Evolutionary conservation across 2,797 vertebrate genomes (phyloP).

Genomic region (Xiphophorus birchmanni): DNA sequence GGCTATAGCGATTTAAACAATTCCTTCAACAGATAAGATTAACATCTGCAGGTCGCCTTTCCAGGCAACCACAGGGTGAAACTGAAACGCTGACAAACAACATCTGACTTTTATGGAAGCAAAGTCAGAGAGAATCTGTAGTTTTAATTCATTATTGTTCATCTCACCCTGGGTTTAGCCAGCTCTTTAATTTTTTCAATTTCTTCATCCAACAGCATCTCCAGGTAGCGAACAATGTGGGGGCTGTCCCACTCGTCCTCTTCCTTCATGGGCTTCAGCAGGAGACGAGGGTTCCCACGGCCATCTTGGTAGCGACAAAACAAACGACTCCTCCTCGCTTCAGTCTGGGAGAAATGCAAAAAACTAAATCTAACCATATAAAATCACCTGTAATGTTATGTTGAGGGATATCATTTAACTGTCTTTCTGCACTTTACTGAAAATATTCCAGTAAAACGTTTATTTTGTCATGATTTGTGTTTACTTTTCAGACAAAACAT

Average conservation of each 20-base stretch:
- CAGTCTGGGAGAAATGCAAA: slow-evolving; percentile 75
- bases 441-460: not conserved
- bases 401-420: not conserved
- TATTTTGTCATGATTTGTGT: not conserved
- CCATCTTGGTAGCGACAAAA: slow-evolving; percentile 92
- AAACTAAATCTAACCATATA: not conserved
- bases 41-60: not conserved
- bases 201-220: slow-evolving; percentile 88
- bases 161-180: slow-evolving; percentile 91
- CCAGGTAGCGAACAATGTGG: slow-evolving; percentile 91
- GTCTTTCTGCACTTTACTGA: not conserved
- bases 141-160: not conserved
- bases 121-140: not conserved
- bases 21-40: not conserved
- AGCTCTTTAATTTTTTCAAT: slow-evolving; percentile 92
- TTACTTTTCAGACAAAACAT: not conserved
- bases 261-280: slow-evolving; percentile 90
- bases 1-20: not conserved
- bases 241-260: slow-evolving; percentile 99
- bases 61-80: not conserved
- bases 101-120: not conserved
- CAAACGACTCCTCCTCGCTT: slow-evolving; percentile 85
- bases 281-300: slow-evolving; percentile 85
- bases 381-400: not conserved
- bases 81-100: not conserved